phyloP scores from a whole-genome alignment of 2,888 invertebrate genomes.

The Synanthedon myopaeformis region DNA sequence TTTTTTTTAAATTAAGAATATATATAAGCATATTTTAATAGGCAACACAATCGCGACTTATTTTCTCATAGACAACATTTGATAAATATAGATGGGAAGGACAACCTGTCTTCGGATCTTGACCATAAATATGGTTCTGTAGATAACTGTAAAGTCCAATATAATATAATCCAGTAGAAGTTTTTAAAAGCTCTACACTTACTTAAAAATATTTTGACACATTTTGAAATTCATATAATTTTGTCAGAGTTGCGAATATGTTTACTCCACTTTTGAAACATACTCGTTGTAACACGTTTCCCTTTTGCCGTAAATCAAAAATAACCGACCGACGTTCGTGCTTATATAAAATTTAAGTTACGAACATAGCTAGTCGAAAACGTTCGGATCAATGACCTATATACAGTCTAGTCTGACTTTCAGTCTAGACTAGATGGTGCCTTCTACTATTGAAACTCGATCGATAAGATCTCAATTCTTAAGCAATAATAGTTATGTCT shows the following conservation, averaged over 20 bases:
- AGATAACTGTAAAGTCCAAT: too few relatives aligned
- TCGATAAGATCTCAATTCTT: background rate
- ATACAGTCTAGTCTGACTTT: slow-evolving; percentile 5
- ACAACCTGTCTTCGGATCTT: too few relatives aligned
- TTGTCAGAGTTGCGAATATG: background rate
- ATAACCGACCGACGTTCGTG: background rate
- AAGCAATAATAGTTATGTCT: too few relatives aligned
- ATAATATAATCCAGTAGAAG: too few relatives aligned
- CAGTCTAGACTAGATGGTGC: background rate
- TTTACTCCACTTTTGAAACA: background rate
- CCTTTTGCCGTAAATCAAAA: background rate
- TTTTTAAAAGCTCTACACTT: too few relatives aligned
- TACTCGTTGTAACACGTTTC: background rate
- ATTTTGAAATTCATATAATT: background rate
- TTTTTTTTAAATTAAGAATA: too few relatives aligned
- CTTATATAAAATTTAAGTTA: background rate
- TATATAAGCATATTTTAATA: too few relatives aligned
- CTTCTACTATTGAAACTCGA: background rate
- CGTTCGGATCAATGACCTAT: slow-evolving; percentile 15
- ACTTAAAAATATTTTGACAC: background rate
- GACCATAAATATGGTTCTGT: too few relatives aligned
- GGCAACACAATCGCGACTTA: too few relatives aligned
- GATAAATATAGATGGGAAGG: too few relatives aligned
- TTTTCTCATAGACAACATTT: too few relatives aligned
- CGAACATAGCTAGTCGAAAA: slow-evolving; percentile 6